A percentile compares a stretch with the other conserved stretches of the same genome.
These are phyloP conservation scores for Phyllotreta cruciferae DNA, from an alignment of 2,888 invertebrate genomes.

Conservation along the genomic window DNA sequence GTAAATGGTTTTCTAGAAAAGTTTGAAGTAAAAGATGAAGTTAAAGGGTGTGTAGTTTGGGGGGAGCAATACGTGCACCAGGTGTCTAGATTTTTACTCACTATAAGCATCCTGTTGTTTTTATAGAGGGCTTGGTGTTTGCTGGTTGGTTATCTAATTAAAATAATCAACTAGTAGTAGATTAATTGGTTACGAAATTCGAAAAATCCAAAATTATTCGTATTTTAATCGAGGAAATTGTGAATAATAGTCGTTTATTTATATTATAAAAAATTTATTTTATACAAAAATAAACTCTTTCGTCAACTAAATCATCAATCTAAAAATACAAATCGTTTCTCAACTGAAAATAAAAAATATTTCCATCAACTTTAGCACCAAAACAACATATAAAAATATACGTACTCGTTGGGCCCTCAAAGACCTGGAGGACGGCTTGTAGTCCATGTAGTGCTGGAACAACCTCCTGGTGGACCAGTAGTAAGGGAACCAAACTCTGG, in stretches of 20 bases:
- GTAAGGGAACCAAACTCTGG: constrained; percentile 48
- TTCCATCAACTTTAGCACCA: neutral
- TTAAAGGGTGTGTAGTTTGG: neutral
- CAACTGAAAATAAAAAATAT: constrained; percentile 42
- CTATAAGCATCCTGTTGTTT: constrained; percentile 4
- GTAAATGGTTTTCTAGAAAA: constrained; percentile 48
- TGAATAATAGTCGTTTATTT: no score
- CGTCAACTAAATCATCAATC: neutral
- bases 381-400: constrained; percentile 13
- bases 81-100: constrained; percentile 9
- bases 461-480: constrained; percentile 49
- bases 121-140: neutral
- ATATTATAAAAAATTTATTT: neutral
- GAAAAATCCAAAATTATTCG: constrained; percentile 22
- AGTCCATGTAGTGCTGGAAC: constrained; percentile 48
- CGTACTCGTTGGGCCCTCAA: constrained; percentile 52
- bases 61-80: constrained; percentile 12
- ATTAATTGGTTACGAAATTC: neutral
- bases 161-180: neutral
- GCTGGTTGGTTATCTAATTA: constrained; percentile 2
- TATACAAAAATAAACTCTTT: neutral
- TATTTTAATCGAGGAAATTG: no score
- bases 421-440: constrained; percentile 47
- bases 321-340: constrained; percentile 44
- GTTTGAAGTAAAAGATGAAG: constrained; percentile 2